Percentiles rank a stretch among this genome's conserved stretches.
Conservation (phyloP, 2,797 vertebrate species). For the Carcharodon carcharias region DNA sequence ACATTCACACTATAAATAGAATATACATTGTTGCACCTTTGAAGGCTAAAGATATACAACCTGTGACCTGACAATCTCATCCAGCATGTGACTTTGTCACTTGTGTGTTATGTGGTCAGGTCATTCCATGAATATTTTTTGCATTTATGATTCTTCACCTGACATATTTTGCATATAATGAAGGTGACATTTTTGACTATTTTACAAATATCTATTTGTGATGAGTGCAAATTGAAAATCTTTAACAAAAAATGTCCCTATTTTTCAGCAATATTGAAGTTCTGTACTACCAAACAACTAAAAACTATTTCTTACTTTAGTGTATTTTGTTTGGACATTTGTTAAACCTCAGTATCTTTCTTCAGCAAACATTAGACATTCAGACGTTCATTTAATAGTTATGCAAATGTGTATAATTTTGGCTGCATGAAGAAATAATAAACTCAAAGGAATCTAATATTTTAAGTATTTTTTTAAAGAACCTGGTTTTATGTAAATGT, state of each 20-base stretch:
- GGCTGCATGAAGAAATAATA: neutral
- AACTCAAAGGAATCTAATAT: constrained; percentile 3
- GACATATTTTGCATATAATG: neutral
- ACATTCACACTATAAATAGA: neutral
- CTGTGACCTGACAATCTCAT: neutral
- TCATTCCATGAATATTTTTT: neutral
- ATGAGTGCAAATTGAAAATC: too few species aligned
- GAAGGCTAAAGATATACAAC: neutral
- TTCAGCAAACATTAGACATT: neutral
- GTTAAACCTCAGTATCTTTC: neutral
- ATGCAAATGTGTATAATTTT: neutral
- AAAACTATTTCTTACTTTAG: neutral
- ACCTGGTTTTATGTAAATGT: neutral
- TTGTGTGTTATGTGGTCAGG: neutral
- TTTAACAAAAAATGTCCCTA: too few species aligned
- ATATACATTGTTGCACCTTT: neutral
- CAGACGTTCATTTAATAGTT: neutral
- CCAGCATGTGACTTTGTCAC: neutral
- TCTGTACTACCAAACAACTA: too few species aligned
- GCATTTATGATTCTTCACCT: neutral
- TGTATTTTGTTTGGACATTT: neutral
- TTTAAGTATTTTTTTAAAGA: neutral
- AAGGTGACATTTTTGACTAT: neutral
- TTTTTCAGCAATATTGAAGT: too few species aligned
- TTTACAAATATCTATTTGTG: neutral